Evolutionary conservation across 2,113 vertebrate genomes (phyloP), one percentile per base, ranked within the genome.

Genomic region (Mus musculus): DNA sequence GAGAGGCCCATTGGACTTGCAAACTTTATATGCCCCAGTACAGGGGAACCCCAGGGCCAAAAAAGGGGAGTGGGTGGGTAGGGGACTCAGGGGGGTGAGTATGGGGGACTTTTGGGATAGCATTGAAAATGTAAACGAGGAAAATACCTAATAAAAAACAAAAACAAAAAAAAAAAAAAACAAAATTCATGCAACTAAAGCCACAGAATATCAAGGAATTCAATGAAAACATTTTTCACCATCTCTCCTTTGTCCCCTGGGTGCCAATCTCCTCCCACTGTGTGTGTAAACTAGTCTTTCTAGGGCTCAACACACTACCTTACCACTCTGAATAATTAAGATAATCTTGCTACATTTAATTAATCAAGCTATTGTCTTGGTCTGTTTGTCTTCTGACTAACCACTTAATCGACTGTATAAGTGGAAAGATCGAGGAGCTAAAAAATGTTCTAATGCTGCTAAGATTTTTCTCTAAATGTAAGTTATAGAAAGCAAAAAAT

Each of bases 131-230:
- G 42, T 42, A 42, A 42, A 42, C 42, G 42, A 42, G 42, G 42
- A 42, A 42, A 42, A 42, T 42, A 42, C 42, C 42, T 42, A 42
- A 42, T 42, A 42, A 42, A 42, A 42, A 42, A 42, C 42, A 42
- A 42, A 42, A 42, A 42, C 42, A 42, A 42, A 42, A 42, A 42
- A 42, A 42, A 88, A 97, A 90, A 76, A 88, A 97, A 90, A 76
- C 63, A 88, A 97, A 90, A 75, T 39, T 87, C 46, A 7, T 93
- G 42, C 13, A 59, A 19, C 26, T 56, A 87, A 92, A 92, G 42
- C 13, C 91, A 46, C 28, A 65, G 2, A 93, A 42, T 11, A 89
- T 13, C 39, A 81, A 82, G 7, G 56, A 63, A 39, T 46, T n/a
- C 69, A 67, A 28, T 52, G 56, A 52, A 7, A 54, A 88, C 19